Base-by-base conservation (phyloP, 1,140 invertebrate genomes). In the Ceratosolen fusciceps region DNA sequence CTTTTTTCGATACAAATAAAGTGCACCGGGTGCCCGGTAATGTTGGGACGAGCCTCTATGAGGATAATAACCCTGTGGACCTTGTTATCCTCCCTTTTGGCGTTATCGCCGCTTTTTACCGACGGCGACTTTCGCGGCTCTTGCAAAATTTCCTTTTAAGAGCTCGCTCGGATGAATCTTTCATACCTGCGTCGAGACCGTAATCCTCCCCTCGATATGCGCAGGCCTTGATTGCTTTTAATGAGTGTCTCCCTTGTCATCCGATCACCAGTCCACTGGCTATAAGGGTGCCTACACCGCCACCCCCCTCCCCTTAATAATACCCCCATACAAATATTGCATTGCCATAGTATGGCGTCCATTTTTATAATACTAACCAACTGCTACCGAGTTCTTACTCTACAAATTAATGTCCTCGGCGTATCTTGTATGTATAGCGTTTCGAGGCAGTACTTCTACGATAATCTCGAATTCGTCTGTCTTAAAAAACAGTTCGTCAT, bases 21-120 rank as follows among this genome's bases (percentile, higher is more conserved):
- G n/a, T 76, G 43, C 47, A n/a, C 31, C 29, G 34, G 62, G 39
- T 29, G 47, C 37, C 65, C 29, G 60, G 24, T 76, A 76, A 76
- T 76, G 74, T 68, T 37, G 49, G 75, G 43, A 70, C 65, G 39
- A 37, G 31, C 29, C 34, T 76, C 31, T 58, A 65, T 3, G 74
- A 52, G 65, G 62, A 70, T 34, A 77, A 77, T 77, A 77, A 71
- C 52, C 31, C 19, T 3, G 52, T 26, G 26, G 56, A 60, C 56
- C 56, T 77, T 71, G 75, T 71, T 68, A 60, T 58, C 75, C 43
- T 31, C 67, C 24, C 24, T 77, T 77, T 70, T 77, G 65, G 75
- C 75, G 49, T 77, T 76, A 76, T 68, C 49, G 60, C 12, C 47
- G 24, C 49, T 76, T 68, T 67, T 75, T 31, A 26, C 52, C 37